Evolutionary conservation across 2,113 vertebrate species (phyloP).

Genomic region (Condylura cristata): DNA sequence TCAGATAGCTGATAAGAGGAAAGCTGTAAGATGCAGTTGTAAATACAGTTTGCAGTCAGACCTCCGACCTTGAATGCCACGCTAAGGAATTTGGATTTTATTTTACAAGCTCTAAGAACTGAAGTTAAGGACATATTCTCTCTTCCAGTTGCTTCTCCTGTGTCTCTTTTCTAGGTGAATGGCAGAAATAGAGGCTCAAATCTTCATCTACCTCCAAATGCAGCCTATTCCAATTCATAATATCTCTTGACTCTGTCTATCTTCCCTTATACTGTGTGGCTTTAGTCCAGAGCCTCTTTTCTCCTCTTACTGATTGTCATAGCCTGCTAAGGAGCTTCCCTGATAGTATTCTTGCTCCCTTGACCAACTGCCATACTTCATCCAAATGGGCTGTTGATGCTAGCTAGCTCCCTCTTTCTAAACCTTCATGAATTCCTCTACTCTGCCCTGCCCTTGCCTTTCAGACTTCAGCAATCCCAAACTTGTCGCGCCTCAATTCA

Average conservation of each 20-base stretch:
- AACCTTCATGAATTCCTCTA: not conserved
- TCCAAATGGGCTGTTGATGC: not conserved
- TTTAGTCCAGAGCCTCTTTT: not conserved
- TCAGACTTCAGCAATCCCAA: not conserved
- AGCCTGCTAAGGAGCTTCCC: not conserved
- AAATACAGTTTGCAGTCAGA: not conserved
- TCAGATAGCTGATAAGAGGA: not conserved
- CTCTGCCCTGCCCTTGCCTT: not conserved
- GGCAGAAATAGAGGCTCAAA: not conserved
- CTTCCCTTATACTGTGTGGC: not conserved
- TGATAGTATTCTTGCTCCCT: not conserved
- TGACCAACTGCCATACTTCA: not conserved
- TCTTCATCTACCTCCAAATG: not conserved
- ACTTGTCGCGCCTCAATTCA: not conserved
- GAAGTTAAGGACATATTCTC: not conserved
- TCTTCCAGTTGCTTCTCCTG: not conserved
- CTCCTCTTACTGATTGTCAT: not conserved
- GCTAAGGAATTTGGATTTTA: not conserved
- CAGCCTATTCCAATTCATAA: not conserved
- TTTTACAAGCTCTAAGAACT: not conserved
- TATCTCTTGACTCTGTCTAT: not conserved
- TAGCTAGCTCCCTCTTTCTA: not conserved
- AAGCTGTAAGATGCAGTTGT: not conserved
- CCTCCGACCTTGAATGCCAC: not conserved
- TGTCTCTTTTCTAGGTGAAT: not conserved